Percentiles rank a stretch among this genome's conserved stretches.
Evolutionary conservation across 2,797 vertebrate species (phyloP).

Genomic region (Chanos chanos): DNA sequence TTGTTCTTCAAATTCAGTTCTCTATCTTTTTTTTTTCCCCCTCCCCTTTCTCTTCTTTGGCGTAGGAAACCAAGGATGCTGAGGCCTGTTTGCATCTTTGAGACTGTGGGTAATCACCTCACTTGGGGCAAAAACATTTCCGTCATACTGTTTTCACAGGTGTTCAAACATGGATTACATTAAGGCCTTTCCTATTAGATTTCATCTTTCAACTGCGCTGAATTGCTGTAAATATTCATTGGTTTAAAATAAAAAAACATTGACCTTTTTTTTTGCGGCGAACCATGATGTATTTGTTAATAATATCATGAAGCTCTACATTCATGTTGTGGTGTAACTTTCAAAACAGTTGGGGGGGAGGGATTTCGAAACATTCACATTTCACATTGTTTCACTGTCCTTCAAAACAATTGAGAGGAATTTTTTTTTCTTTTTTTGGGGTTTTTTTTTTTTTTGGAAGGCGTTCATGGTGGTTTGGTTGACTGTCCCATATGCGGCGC

Average conservation of each 20-base stretch:
- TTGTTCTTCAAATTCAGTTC: conserved; percentile 35
- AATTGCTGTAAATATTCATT: too few species aligned
- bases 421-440: too few species aligned
- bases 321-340: not conserved
- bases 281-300: too few species aligned
- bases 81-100: conserved; percentile 7
- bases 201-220: too few species aligned
- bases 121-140: not conserved
- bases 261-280: too few species aligned
- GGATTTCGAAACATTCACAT: conserved; percentile 14
- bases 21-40: conserved; percentile 22
- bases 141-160: not conserved
- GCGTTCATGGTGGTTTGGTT: conserved; percentile 14
- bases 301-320: not conserved
- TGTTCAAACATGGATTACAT: not conserved
- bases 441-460: conserved; percentile 1
- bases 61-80: not conserved
- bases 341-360: not conserved
- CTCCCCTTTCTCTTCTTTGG: conserved; percentile 2
- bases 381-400: conserved; percentile 36
- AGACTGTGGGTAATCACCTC: conserved; percentile 5
- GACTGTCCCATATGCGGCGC: conserved; percentile 49
- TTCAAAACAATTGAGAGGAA: conserved; percentile 14
- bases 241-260: too few species aligned
- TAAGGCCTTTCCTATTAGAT: too few species aligned